These are phyloP conservation scores for Agapostemon virescens DNA, from an alignment of 2,888 invertebrate species.

Conservation along the genomic window DNA sequence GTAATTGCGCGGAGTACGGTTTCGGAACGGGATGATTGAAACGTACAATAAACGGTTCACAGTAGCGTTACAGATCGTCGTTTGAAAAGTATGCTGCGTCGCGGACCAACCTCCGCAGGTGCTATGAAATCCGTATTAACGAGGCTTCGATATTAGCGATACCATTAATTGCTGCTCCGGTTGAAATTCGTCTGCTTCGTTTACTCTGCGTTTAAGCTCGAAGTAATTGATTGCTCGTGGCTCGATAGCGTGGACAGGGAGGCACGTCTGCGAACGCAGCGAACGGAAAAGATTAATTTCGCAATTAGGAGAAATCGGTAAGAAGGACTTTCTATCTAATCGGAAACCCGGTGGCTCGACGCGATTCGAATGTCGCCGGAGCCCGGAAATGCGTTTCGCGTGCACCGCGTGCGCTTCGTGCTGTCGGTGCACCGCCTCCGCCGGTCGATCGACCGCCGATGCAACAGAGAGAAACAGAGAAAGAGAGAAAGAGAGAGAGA, in stretches of 20 bases:
- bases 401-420: not conserved
- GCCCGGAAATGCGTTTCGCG: constrained; percentile 22
- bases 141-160: not conserved
- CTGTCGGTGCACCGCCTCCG: not conserved
- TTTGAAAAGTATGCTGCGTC: not conserved
- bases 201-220: not conserved
- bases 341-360: constrained; percentile 7
- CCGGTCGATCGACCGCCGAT: constrained; percentile 17
- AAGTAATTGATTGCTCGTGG: not conserved
- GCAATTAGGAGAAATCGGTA: constrained; percentile 29
- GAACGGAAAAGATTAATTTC: constrained; percentile 13
- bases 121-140: not conserved
- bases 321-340: constrained; percentile 31
- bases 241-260: not conserved
- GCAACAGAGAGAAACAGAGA: constrained; percentile 5
- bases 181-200: not conserved
- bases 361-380: constrained; percentile 20
- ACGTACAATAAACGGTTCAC: too few relatives aligned
- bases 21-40: not conserved
- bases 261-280: not conserved
- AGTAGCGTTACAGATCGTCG: too few relatives aligned
- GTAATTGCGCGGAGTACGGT: too few relatives aligned
- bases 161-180: not conserved
- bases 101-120: not conserved
- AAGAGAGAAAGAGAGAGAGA: too few relatives aligned